phyloP scores from a whole-genome alignment of 1,140 invertebrate genomes.

The Protaetia brevitarsis region DNA sequence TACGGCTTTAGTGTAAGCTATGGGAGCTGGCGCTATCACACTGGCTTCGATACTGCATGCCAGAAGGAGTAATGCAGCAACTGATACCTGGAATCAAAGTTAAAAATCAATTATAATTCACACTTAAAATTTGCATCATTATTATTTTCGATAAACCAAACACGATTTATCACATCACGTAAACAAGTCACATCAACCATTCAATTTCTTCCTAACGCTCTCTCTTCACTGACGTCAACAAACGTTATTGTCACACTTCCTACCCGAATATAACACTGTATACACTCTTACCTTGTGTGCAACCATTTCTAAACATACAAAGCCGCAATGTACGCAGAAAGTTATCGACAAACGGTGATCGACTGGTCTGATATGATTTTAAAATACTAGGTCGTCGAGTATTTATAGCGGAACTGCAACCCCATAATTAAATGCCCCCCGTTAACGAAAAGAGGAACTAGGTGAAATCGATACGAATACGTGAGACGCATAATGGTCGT shows the following conservation, averaged over 20 bases:
- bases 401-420: constrained; percentile 3
- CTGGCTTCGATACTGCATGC: constrained; percentile 14
- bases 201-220: constrained; percentile 22
- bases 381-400: not conserved
- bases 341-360: not conserved
- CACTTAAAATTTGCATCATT: not conserved
- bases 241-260: not conserved
- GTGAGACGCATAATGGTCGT: not conserved
- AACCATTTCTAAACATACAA: not conserved
- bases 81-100: constrained; percentile 22
- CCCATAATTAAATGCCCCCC: not conserved
- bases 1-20: constrained; percentile 21
- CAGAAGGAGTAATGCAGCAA: constrained; percentile 12
- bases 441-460: not conserved
- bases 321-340: not conserved
- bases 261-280: not conserved
- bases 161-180: not conserved
- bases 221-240: constrained; percentile 22
- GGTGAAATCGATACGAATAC: constrained; percentile 11
- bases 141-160: not conserved
- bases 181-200: not conserved
- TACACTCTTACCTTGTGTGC: not conserved
- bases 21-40: constrained; percentile 10
- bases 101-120: not conserved
- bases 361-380: not conserved